These are phyloP conservation scores for Nycteola revayana DNA, from an alignment of 2,888 invertebrate genomes.

Conservation along the genomic window DNA sequence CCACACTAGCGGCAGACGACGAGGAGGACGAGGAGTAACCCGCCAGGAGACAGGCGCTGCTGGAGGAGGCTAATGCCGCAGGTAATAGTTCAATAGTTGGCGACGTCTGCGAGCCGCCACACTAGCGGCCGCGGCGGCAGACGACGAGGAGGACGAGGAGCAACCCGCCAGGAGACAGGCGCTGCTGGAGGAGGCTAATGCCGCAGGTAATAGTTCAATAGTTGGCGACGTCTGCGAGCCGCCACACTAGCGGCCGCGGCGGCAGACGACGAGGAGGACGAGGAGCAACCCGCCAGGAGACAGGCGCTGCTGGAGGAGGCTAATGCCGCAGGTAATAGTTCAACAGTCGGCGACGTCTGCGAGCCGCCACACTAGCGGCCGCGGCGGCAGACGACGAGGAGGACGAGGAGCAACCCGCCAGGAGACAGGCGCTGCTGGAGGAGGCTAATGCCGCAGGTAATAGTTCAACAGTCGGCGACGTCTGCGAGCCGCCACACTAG, in stretches of 20 bases:
- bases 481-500: constrained; percentile 93
- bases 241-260: constrained; percentile 94
- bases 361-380: constrained; percentile 93
- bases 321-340: constrained; percentile 86
- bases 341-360: constrained; percentile 96
- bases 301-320: constrained; percentile 67
- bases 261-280: constrained; percentile 86
- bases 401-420: constrained; percentile 76
- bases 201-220: constrained; percentile 91
- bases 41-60: constrained; percentile 57
- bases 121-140: constrained; percentile 91
- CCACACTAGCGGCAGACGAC: constrained; percentile 94
- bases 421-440: constrained; percentile 58
- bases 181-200: constrained; percentile 68
- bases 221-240: constrained; percentile 94
- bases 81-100: constrained; percentile 96
- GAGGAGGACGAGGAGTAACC: constrained; percentile 81
- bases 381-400: constrained; percentile 87
- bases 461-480: constrained; percentile 98
- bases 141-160: constrained; percentile 81
- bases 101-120: constrained; percentile 96
- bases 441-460: constrained; percentile 74
- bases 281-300: constrained; percentile 73
- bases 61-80: constrained; percentile 74
- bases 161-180: constrained; percentile 68